These are phyloP conservation scores for Caenorhabditis sulstoni DNA, from an alignment of 2,888 invertebrate species.

Conservation along the genomic window DNA sequence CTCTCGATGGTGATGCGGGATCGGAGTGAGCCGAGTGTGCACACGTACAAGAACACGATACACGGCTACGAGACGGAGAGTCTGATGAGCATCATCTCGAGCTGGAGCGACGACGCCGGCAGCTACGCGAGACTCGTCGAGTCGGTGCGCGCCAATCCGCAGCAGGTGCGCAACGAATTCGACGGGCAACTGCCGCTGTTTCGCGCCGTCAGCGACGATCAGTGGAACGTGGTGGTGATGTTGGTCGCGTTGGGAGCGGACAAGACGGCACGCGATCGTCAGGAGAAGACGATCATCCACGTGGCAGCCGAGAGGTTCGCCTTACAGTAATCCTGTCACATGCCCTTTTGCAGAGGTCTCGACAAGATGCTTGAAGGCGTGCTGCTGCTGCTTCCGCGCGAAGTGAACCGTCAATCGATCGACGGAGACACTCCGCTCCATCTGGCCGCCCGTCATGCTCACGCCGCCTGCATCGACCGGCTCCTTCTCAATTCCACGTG, in stretches of 20 bases:
- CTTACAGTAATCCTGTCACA: constrained; percentile 8
- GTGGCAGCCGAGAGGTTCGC: constrained; percentile 55
- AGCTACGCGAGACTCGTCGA: constrained; percentile 56
- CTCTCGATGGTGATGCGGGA: constrained; percentile 41
- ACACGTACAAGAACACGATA: constrained; percentile 52
- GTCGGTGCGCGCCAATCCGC: constrained; percentile 44
- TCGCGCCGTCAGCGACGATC: constrained; percentile 57
- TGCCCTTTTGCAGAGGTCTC: constrained; percentile 34
- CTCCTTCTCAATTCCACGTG: constrained; percentile 45
- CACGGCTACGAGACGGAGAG: constrained; percentile 50
- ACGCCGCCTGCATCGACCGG: constrained; percentile 67
- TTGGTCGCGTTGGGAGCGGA: constrained; percentile 56
- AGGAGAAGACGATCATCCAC: constrained; percentile 57
- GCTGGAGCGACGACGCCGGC: constrained; percentile 39
- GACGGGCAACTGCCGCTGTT: constrained; percentile 62
- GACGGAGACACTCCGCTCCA: constrained; percentile 66
- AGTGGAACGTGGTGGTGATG: constrained; percentile 58
- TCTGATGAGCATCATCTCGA: constrained; percentile 48
- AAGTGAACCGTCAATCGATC: constrained; percentile 39
- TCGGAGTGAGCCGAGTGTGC: constrained; percentile 29
- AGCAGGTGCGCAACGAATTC: constrained; percentile 43
- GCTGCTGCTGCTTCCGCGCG: constrained; percentile 44
- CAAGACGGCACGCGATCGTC: constrained; percentile 34
- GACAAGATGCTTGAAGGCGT: constrained; percentile 59
- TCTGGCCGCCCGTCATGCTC: constrained; percentile 57